Conservation (phyloP, 2,113 vertebrate species). For the Spea bombifrons region DNA sequence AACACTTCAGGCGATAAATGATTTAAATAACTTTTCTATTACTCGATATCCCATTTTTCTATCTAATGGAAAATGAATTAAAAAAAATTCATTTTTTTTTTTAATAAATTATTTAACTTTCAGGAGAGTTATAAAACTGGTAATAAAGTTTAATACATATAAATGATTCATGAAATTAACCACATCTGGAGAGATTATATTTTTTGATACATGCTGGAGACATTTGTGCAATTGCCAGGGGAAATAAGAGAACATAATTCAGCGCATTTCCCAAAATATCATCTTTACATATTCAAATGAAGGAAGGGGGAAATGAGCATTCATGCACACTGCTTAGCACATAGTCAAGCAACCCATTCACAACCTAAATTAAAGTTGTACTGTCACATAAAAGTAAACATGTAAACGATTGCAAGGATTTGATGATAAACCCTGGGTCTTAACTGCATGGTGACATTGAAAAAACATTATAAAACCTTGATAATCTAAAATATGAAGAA, state of each 20-base stretch:
- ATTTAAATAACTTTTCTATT: slow-evolving; percentile 30
- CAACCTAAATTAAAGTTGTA: too few relatives aligned
- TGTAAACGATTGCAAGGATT: too few relatives aligned
- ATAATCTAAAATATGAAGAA: too few relatives aligned
- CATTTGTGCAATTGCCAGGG: slow-evolving; percentile 19
- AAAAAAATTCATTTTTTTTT: slow-evolving; percentile 28
- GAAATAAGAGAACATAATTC: slow-evolving; percentile 19
- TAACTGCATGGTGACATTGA: too few relatives aligned
- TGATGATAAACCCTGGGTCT: too few relatives aligned
- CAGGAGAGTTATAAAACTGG: background rate
- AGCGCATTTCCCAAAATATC: slow-evolving; percentile 14
- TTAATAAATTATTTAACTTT: slow-evolving; percentile 34
- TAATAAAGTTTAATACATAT: slow-evolving; percentile 29
- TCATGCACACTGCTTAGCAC: too few relatives aligned
- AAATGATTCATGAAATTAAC: slow-evolving; percentile 44
- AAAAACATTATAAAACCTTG: too few relatives aligned
- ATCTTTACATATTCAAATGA: slow-evolving; percentile 26
- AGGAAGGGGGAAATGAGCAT: background rate
- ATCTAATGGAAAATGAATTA: slow-evolving; percentile 2
- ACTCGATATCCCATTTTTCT: slow-evolving; percentile 1
- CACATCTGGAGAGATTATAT: slow-evolving; percentile 31
- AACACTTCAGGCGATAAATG: background rate
- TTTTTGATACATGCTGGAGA: background rate
- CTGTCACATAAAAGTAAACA: too few relatives aligned
- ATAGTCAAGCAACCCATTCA: too few relatives aligned